phyloP scores from a whole-genome alignment of 1,140 invertebrate genomes.

The Stegodyphus dumicola region DNA sequence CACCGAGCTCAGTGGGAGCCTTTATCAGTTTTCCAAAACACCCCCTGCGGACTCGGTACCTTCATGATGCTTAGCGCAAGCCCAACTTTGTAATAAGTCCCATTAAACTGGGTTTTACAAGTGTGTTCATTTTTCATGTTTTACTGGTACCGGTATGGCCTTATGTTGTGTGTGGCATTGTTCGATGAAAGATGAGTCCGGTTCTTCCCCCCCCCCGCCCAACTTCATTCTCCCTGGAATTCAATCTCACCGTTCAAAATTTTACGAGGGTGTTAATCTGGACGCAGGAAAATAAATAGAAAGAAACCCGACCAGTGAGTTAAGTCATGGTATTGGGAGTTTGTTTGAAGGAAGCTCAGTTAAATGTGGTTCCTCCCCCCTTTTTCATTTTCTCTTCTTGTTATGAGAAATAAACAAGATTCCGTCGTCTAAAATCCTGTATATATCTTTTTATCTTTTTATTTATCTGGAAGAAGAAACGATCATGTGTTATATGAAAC shows the following conservation, averaged over 20 bases:
- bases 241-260: constrained; percentile 41
- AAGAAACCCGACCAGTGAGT: no score
- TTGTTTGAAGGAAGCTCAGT: no score
- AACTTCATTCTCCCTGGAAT: constrained; percentile 9
- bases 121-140: constrained; percentile 40
- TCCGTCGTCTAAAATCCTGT: no score
- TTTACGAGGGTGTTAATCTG: constrained; percentile 48
- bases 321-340: no score
- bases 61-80: constrained; percentile 17
- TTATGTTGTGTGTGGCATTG: neutral
- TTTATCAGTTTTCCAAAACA: constrained; percentile 25
- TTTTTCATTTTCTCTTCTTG: no score
- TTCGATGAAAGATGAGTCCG: no score
- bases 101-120: constrained; percentile 31
- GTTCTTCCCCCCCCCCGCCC: no score
- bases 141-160: neutral
- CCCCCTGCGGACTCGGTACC: constrained; percentile 1
- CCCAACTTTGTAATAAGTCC: constrained; percentile 43
- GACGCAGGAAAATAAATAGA: neutral
- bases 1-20: neutral
- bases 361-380: no score
- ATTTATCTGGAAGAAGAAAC: no score
- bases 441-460: no score
- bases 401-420: no score
- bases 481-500: no score